Evolutionary conservation across 2,888 invertebrate genomes (phyloP), one percentile per base, ranked within the genome.

Genomic region (Muscina levida): DNA sequence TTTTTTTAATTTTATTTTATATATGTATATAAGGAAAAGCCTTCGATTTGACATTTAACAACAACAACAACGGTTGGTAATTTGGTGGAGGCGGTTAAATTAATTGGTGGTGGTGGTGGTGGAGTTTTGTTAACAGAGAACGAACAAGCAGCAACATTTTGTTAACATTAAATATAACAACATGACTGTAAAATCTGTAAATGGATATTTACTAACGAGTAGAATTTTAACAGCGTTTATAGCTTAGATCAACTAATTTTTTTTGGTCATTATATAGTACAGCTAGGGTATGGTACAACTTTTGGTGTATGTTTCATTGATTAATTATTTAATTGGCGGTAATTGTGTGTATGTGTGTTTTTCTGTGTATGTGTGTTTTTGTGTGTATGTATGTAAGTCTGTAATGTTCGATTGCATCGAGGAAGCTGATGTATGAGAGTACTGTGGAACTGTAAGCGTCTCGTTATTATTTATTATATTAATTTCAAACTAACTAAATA

Each of bases 201-300:
- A 77, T 68, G 44, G 22, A 76, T 59, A 39, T 67, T 72, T 8
- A 31, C 72, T 81, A 75, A 22, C 31, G 8, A 8, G 53, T 57
- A 57, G 31, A 46, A 68, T 42, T 31, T 44, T 17, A 53, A 75
- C 57, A 57, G 26, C 37, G 26, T 17, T 62, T 26, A 5, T 39
- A 8, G 37, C 51, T 39, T 59, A n/a, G 39, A 39, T 57, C 10
- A 62, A 62, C 73, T 72, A 77, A 15, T 77, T 76, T 59, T 77
- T 68, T 57, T 31, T 62, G 42, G 70, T 37, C 3, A 72, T 67
- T 66, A 68, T 48, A 62, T 66, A 73, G 59, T 48, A 62, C 70
- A 73, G 59, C 73, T 72, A 82, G 67, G 79, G 81, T 82, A 82
- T 82, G 83, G 81, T 72, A 75, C 82, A 82, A 83, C 83, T 83